These are phyloP conservation scores for Phortica okadai DNA, from an alignment of 2,888 invertebrate genomes.

Conservation along the genomic window DNA sequence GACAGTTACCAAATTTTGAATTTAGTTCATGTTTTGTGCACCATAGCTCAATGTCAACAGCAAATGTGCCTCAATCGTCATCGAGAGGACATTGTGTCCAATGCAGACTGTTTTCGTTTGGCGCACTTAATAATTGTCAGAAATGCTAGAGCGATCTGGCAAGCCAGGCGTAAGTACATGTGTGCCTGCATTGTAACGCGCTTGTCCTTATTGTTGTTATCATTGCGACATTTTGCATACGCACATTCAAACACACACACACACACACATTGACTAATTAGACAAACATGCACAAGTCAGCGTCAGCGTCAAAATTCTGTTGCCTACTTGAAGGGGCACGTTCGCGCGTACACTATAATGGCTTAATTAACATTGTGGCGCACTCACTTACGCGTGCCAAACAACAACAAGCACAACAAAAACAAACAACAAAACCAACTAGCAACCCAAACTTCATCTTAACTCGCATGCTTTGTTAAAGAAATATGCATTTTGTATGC, in stretches of 20 bases:
- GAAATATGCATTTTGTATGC: conserved; percentile 2
- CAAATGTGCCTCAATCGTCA: conserved; percentile 13
- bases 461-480: background rate
- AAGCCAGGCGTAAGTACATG: background rate
- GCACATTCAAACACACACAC: background rate
- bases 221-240: background rate
- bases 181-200: background rate
- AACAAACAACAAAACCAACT: background rate
- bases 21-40: background rate
- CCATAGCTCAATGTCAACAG: conserved; percentile 6
- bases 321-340: conserved; percentile 17
- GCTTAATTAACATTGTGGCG: conserved; percentile 15
- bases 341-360: background rate
- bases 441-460: conserved; percentile 2
- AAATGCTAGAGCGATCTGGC: background rate
- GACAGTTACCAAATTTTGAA: background rate
- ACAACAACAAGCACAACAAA: background rate
- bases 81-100: background rate
- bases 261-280: conserved; percentile 15
- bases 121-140: conserved; percentile 17
- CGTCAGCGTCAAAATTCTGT: background rate
- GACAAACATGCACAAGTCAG: conserved; percentile 18
- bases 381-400: background rate
- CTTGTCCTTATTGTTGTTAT: background rate
- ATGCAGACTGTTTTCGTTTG: background rate